Conservation (phyloP, 2,113 vertebrate genomes). For the Guaruba guarouba region DNA sequence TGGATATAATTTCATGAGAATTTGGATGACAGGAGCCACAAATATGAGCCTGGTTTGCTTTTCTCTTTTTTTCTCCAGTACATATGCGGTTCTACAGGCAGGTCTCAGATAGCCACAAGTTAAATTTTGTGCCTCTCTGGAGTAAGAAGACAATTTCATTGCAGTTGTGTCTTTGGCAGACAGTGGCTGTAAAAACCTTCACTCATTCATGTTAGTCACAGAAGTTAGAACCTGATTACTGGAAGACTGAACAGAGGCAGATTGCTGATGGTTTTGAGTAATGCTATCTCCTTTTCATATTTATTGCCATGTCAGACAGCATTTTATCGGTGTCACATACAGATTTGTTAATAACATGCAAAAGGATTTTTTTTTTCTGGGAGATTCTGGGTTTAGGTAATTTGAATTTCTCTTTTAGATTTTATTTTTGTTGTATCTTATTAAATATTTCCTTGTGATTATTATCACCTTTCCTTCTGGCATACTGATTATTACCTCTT, state of each 20-base stretch:
- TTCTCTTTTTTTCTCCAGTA: neutral
- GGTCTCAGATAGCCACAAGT: slow-evolving; percentile 9
- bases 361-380: neutral
- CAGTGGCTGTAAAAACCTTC: slow-evolving; percentile 28
- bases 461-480: neutral
- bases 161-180: neutral
- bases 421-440: neutral
- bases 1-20: neutral
- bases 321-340: neutral
- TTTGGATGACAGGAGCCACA: neutral
- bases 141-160: slow-evolving; percentile 34
- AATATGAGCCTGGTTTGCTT: neutral
- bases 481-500: neutral
- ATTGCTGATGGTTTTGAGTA: neutral
- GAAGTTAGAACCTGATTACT: slow-evolving; percentile 24
- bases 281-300: slow-evolving; percentile 5
- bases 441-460: neutral
- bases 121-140: slow-evolving; percentile 40
- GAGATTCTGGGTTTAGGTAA: neutral
- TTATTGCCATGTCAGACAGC: slow-evolving; percentile 13
- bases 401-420: neutral
- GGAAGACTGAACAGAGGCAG: slow-evolving; percentile 8
- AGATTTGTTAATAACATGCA: neutral
- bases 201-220: slow-evolving; percentile 22
- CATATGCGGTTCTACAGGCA: neutral